Conservation (phyloP, 2,888 invertebrate species). For the Drosophila prostipennis region DNA sequence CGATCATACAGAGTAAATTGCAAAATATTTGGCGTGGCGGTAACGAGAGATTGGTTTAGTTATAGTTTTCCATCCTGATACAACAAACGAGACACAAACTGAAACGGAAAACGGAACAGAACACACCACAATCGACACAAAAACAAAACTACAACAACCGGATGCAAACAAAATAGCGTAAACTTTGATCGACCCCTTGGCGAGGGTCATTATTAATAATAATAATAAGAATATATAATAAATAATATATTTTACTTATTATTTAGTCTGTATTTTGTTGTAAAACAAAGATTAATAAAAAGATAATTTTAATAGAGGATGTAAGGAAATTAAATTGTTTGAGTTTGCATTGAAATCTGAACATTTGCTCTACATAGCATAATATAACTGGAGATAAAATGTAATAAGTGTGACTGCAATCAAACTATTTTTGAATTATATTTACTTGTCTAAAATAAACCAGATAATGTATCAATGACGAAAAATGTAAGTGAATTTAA, state of each 20-base stretch:
- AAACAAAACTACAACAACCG: conserved; percentile 14
- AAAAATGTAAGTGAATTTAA: background rate
- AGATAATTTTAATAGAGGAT: conserved; percentile 67
- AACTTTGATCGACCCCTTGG: conserved; percentile 70
- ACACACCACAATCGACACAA: conserved; percentile 30
- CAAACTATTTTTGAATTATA: background rate
- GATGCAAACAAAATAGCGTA: conserved; percentile 65
- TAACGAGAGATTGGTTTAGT: conserved; percentile 15
- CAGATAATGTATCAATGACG: background rate
- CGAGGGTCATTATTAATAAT: conserved; percentile 74
- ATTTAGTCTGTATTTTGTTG: conserved; percentile 80
- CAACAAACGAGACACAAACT: conserved; percentile 22
- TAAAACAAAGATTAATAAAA: conserved; percentile 78
- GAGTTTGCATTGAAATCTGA: conserved; percentile 7
- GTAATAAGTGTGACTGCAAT: conserved; percentile 7
- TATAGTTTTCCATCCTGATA: conserved; percentile 21
- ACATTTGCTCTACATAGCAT: background rate
- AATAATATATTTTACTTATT: conserved; percentile 80
- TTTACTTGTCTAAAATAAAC: background rate
- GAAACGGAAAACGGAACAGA: conserved; percentile 38
- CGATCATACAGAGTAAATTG: conserved; percentile 26
- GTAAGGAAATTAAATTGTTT: conserved; percentile 26
- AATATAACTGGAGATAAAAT: background rate
- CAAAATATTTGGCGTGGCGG: conserved; percentile 21
- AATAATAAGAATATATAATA: conserved; percentile 78